Percentiles rank a stretch among this genome's conserved stretches.
These are phyloP conservation scores for Dolichotis patagonum DNA, from an alignment of 2,113 vertebrate species.

Conservation along the genomic window DNA sequence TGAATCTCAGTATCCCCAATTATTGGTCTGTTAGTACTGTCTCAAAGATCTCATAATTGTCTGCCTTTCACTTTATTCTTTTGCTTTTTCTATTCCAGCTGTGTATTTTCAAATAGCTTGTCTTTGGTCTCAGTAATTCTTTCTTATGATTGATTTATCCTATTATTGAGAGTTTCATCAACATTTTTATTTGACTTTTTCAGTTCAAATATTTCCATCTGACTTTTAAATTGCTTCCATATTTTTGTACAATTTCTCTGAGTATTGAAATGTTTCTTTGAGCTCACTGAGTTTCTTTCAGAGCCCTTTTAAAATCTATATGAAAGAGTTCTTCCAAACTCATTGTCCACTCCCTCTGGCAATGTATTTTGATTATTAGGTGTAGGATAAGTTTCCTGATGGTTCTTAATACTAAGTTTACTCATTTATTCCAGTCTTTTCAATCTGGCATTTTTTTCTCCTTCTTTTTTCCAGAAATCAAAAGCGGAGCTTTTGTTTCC, in stretches of 20 bases:
- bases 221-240: not conserved
- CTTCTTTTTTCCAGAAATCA: not conserved
- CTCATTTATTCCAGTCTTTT: not conserved
- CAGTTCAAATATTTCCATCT: not conserved
- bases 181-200: not conserved
- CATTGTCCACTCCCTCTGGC: not conserved
- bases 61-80: not conserved
- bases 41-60: not conserved
- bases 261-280: not conserved
- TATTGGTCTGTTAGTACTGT: not conserved
- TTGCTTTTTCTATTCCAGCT: not conserved
- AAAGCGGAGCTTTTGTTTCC: not conserved
- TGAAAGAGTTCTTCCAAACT: not conserved
- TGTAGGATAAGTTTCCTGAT: not conserved
- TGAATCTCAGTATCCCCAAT: not conserved
- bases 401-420: not conserved
- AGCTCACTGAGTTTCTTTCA: not conserved
- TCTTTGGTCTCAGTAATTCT: not conserved
- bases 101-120: not conserved
- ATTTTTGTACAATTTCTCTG: not conserved
- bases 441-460: not conserved
- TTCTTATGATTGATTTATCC: not conserved
- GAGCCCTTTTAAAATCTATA: not conserved
- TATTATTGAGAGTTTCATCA: not conserved
- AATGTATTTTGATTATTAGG: not conserved